Evolutionary conservation across 2,797 vertebrate species (phyloP).

Genomic region (Channallabes apus): DNA sequence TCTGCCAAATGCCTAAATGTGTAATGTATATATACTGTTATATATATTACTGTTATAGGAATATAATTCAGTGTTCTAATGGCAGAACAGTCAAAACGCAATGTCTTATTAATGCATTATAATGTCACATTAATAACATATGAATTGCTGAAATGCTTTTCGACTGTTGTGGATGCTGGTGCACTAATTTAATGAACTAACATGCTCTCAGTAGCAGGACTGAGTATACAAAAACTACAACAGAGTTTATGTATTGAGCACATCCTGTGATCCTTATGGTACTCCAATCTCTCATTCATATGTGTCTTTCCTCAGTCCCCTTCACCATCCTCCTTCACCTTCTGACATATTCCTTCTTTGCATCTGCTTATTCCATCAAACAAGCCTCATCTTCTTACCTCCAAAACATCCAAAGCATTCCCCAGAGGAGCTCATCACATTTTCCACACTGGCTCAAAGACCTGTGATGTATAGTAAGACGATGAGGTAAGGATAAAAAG

Average conservation of each 20-base stretch:
- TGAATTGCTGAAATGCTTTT: neutral
- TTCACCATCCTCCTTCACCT: conserved; percentile 25
- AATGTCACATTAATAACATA: no score
- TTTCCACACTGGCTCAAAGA: conserved; percentile 17
- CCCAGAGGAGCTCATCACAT: conserved; percentile 19
- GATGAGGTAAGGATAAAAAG: neutral
- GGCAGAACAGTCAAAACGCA: neutral
- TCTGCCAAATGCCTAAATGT: no score
- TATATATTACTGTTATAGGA: no score
- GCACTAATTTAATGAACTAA: conserved; percentile 26
- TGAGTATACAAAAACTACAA: conserved; percentile 16
- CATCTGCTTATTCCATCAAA: conserved; percentile 45
- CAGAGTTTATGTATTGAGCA: conserved; percentile 6
- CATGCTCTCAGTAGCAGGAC: conserved; percentile 42
- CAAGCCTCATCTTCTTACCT: conserved; percentile 21
- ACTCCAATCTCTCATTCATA: no score
- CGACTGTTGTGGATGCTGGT: conserved; percentile 15
- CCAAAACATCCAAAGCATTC: conserved; percentile 23
- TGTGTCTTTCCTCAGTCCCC: conserved; percentile 14
- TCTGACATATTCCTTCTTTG: neutral
- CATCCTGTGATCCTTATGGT: conserved; percentile 23
- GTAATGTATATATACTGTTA: no score
- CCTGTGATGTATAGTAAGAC: neutral
- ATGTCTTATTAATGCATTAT: neutral
- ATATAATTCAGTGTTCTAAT: neutral